These are phyloP conservation scores for Lonchura striata DNA, from an alignment of 2,113 vertebrate genomes.

Conservation along the genomic window DNA sequence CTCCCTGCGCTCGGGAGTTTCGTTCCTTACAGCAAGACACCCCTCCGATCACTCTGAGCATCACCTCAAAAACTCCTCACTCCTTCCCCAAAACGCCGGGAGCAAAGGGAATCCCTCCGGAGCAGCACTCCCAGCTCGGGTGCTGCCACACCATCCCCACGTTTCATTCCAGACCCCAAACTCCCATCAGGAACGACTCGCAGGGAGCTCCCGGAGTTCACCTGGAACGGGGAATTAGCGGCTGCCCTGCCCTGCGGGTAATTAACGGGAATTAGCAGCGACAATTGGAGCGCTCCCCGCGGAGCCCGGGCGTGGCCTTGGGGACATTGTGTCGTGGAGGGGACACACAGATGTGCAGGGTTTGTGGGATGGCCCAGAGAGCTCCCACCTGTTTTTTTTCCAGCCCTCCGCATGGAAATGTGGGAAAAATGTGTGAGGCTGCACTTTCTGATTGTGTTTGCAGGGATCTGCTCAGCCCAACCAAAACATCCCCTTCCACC, in stretches of 20 bases:
- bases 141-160: background rate
- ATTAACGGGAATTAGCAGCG: slow-evolving; percentile 9
- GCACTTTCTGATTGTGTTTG: fast-evolving
- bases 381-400: background rate
- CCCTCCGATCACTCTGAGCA: fast-evolving
- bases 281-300: too few relatives aligned
- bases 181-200: background rate
- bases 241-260: background rate
- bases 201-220: background rate
- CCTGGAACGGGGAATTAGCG: background rate
- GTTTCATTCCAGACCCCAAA: background rate
- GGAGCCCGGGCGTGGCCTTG: too few relatives aligned
- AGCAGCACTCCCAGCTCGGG: background rate
- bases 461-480: background rate
- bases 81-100: fast-evolving
- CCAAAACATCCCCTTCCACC: fast-evolving
- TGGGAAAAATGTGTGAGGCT: background rate
- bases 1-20: background rate
- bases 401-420: background rate
- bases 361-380: background rate
- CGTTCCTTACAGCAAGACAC: fast-evolving
- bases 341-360: too few relatives aligned
- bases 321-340: too few relatives aligned
- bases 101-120: background rate
- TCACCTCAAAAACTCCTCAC: background rate